Base-by-base conservation (phyloP, 2,797 vertebrate genomes). In the Chiloscyllium punctatum region DNA sequence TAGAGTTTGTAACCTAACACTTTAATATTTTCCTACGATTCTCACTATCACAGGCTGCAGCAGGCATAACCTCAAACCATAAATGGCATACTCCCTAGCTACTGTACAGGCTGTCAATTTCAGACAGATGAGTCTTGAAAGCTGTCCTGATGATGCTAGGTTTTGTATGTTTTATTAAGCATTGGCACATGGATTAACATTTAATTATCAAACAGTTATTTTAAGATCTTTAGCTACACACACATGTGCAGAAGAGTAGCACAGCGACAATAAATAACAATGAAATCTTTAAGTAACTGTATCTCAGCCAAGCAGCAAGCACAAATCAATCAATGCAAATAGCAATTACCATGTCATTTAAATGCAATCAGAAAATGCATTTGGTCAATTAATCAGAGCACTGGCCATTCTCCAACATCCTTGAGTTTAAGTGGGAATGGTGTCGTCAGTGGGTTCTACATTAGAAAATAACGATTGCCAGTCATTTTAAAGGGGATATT, bases 341-440 rank as follows among this genome's bases (percentile, higher is more conserved):
- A 30, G 7, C 86, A 88, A 88, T 88, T 88, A 88, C 3, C 51
- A n/a, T 4, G 33, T 90, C 30, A n/a, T n/a, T 90, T 90, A 66
- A 90, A 90, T 62, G 57, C 9, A 90, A 90, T 90, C 87, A 62
- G 30, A 62, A 88, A 90, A 66, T n/a, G 53, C 53, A 90, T 90
- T 66, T 5, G 33, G 53, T 62, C 87, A 66, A 90, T 90, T 90
- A 90, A 90, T 90, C 53, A n/a, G 87, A n/a, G 4, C 16, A 66
- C 30, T 90, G 87, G 30, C 87, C n/a, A 53, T 1, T 90, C 53
- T 66, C 57, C 87, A 62, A 30, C 30, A 90, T 33, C 37, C 23
- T 88, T 90, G 62, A 57, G 87, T 57, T 15, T 33, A 62, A 62
- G 53, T 62, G 53, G 57, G 53, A 66, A 27, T 4, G 15, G 8